Evolutionary conservation across 2,113 vertebrate genomes (phyloP).

Genomic region (Notarius lentiginosus): DNA sequence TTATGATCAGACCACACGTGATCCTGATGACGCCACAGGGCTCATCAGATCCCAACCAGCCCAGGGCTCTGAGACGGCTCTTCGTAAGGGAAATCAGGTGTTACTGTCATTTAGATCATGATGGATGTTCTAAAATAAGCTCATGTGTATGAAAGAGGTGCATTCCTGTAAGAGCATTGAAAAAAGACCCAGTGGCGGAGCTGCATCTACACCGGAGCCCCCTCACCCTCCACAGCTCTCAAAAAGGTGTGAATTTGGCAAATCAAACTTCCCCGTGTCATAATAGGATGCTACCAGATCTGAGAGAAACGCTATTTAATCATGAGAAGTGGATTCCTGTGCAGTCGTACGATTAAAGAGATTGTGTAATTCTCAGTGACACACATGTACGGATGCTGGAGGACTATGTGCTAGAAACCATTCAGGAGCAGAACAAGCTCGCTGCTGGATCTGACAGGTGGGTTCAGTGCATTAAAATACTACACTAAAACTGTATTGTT

Average conservation of each 20-base stretch:
- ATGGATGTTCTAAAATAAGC: not conserved
- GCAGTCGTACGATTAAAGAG: not conserved
- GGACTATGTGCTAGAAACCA: slow-evolving; percentile 95
- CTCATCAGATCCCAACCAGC: too few species aligned
- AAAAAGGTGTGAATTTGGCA: not conserved
- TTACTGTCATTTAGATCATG: not conserved
- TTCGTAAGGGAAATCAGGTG: not conserved
- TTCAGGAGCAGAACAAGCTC: slow-evolving; percentile 94
- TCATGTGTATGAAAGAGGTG: too few species aligned
- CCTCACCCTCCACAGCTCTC: not conserved
- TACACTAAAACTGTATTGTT: not conserved
- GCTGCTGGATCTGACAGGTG: slow-evolving; percentile 96
- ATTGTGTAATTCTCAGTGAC: slow-evolving; percentile 73
- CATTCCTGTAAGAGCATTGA: not conserved
- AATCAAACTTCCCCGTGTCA: not conserved
- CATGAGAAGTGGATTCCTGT: not conserved
- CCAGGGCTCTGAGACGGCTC: not conserved
- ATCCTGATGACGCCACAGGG: too few species aligned
- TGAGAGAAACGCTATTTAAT: not conserved
- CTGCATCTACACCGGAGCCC: not conserved
- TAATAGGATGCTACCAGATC: not conserved
- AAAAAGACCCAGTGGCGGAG: too few species aligned
- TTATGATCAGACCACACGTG: too few species aligned
- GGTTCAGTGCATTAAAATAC: slow-evolving; percentile 57
- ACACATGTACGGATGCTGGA: slow-evolving; percentile 98